Base-by-base conservation (phyloP, 2,797 vertebrate species). In the Trachurus trachurus region DNA sequence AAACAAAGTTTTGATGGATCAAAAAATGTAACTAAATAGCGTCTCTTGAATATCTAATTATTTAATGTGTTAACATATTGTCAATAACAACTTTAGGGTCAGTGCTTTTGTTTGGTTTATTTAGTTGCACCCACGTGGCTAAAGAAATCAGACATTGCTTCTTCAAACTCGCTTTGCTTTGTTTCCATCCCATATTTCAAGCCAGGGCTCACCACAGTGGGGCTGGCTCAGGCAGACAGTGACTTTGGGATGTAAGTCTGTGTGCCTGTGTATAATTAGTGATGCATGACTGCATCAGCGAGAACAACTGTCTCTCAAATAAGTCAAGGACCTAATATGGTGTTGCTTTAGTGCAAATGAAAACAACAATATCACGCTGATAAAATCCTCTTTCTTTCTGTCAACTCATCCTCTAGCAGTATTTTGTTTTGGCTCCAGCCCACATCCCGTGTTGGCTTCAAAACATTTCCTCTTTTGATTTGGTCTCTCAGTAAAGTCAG, bases 361-460 rank as follows among this genome's bases (percentile, higher is more conserved):
- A 84, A 88, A 85, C 71, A 73, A 74, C 63, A 80, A 83, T 75
- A 56, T 37, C 81, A 82, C 80, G 63, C 42, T 81, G 82, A 89
- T 78, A 80, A 26, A 73, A 83, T 82, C 78, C 1, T 83, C 82
- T 78, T 81, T 87, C 79, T 57, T 69, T 81, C 83, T 89, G 87
- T 93, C 90, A 92, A 70, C 76, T 86, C 76, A 78, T 84, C 76
- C 74, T 78, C 54, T 45, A 88, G 81, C 49, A 1, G 12, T 63
- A 65, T 81, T 89, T 57, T 81, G 58, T 59, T 62, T 81, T 78
- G 44, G 73, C 49, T 83, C 66, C 68, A 59, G 5, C 81, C 82
- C 74, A 87, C 76, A 78, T 81, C 78, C 71, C 70, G 49, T 42
- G 45, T 74, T 85, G 47, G 58, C 73, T 76, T 83, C 62, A 86